phyloP scores from a whole-genome alignment of 2,888 invertebrate species.

The Achlya flavicornis region DNA sequence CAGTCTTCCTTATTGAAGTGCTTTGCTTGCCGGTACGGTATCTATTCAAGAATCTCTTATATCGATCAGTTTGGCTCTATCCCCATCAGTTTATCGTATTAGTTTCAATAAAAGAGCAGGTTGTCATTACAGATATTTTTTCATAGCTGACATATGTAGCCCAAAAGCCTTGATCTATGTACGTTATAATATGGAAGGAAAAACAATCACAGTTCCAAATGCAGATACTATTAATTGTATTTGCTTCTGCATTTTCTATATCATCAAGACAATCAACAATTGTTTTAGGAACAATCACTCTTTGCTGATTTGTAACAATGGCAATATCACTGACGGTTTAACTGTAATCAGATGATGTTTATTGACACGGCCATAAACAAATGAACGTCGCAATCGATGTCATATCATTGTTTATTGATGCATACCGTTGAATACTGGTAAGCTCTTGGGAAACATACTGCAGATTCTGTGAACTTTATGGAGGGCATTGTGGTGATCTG shows the following conservation, averaged over 20 bases:
- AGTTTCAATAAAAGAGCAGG: no score
- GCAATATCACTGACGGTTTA: slow-evolving; percentile 2
- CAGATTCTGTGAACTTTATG: slow-evolving; percentile 43
- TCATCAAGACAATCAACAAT: neutral
- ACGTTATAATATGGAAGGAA: no score
- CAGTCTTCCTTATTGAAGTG: no score
- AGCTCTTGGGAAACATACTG: slow-evolving; percentile 48
- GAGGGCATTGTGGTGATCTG: neutral
- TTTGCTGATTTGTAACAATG: slow-evolving; percentile 1
- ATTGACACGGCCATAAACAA: slow-evolving; percentile 21
- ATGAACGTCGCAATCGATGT: slow-evolving; percentile 43
- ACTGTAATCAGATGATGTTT: neutral
- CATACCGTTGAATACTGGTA: slow-evolving; percentile 48
- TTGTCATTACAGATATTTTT: no score
- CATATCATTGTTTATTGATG: slow-evolving; percentile 50
- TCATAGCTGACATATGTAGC: no score
- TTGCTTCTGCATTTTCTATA: neutral
- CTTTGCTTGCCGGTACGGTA: no score
- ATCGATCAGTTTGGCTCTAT: no score
- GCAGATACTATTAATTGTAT: neutral
- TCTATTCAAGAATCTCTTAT: no score
- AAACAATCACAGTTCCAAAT: neutral
- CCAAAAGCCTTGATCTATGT: neutral
- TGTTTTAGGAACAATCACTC: slow-evolving; percentile 8
- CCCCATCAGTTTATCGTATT: no score